Evolutionary conservation across 2,888 invertebrate genomes (phyloP).

Genomic region (Eupithecia vulgata): DNA sequence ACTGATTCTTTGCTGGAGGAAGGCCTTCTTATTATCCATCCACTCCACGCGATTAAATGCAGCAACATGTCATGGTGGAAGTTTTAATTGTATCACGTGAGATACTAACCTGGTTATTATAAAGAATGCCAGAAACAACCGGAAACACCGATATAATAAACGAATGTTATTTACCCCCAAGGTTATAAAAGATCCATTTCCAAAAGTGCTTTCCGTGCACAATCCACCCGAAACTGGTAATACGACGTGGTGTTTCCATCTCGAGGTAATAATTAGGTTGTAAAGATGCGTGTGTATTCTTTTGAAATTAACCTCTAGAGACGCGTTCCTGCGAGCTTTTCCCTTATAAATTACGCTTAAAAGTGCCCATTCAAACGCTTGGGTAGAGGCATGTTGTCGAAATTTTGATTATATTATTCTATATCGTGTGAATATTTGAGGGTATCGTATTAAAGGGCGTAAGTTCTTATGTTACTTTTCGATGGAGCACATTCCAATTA

Average conservation of each 20-base stretch:
- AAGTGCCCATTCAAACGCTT: slow-evolving; percentile 42
- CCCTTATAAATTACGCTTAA: slow-evolving; percentile 42
- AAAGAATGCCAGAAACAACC: neutral
- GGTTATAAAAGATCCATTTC: slow-evolving; percentile 24
- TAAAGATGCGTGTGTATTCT: slow-evolving; percentile 45
- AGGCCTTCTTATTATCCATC: neutral
- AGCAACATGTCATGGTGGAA: neutral
- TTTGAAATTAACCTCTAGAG: slow-evolving; percentile 42
- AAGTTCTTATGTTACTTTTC: neutral
- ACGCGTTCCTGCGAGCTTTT: slow-evolving; percentile 41
- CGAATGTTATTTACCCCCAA: neutral
- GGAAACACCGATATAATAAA: neutral
- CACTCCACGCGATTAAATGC: neutral
- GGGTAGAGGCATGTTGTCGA: slow-evolving; percentile 41
- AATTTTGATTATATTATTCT: slow-evolving; percentile 43
- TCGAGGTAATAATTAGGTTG: slow-evolving; percentile 43
- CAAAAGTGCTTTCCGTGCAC: slow-evolving; percentile 26
- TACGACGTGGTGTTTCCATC: slow-evolving; percentile 39
- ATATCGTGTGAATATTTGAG: slow-evolving; percentile 33
- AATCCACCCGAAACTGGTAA: slow-evolving; percentile 33
- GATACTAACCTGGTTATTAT: neutral
- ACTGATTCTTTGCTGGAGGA: neutral
- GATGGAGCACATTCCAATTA: no score
- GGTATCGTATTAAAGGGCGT: neutral
- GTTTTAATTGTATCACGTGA: neutral